These are phyloP conservation scores for Chondrosia reniformis DNA, from an alignment of 37 sponge, comb jelly and placozoan genomes.

Conservation along the genomic window DNA sequence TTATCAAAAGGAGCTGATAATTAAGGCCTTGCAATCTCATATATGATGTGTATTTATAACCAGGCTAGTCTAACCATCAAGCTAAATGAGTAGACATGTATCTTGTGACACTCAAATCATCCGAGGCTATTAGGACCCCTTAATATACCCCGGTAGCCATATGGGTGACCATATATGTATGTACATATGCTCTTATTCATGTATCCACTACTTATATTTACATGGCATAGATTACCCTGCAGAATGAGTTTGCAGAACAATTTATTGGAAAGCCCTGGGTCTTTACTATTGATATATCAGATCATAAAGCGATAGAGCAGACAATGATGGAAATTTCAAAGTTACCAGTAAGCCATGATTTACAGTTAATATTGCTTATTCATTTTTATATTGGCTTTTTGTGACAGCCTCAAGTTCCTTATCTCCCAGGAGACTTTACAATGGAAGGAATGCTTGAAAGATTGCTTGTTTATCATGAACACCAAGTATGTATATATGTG, in stretches of 20 bases:
- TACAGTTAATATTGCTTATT: neutral
- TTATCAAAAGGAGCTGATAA: too few relatives aligned
- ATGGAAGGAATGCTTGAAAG: slow-evolving; percentile 63
- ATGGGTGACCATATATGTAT: too few relatives aligned
- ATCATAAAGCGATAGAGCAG: slow-evolving; percentile 8
- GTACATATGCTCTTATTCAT: too few relatives aligned
- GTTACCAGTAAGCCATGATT: neutral
- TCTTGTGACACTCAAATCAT: too few relatives aligned
- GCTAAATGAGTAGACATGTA: too few relatives aligned
- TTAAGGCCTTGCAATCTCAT: too few relatives aligned
- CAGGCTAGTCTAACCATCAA: too few relatives aligned
- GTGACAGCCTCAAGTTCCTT: slow-evolving; percentile 22
- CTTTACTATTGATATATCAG: slow-evolving; percentile 42
- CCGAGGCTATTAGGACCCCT: too few relatives aligned
- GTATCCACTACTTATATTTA: too few relatives aligned
- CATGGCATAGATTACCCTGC: slow-evolving; percentile 41
- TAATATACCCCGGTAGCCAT: too few relatives aligned
- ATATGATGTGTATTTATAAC: too few relatives aligned
- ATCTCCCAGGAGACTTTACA: slow-evolving; percentile 70
- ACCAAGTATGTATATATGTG: too few relatives aligned
- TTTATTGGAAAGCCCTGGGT: slow-evolving; percentile 66
- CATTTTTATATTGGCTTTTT: neutral
- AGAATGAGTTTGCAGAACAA: slow-evolving; percentile 52
- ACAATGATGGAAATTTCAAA: slow-evolving; percentile 28
- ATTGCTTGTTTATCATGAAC: slow-evolving; percentile 34